Conservation (phyloP, 2,113 vertebrate species). For the Hippocampus comes region DNA sequence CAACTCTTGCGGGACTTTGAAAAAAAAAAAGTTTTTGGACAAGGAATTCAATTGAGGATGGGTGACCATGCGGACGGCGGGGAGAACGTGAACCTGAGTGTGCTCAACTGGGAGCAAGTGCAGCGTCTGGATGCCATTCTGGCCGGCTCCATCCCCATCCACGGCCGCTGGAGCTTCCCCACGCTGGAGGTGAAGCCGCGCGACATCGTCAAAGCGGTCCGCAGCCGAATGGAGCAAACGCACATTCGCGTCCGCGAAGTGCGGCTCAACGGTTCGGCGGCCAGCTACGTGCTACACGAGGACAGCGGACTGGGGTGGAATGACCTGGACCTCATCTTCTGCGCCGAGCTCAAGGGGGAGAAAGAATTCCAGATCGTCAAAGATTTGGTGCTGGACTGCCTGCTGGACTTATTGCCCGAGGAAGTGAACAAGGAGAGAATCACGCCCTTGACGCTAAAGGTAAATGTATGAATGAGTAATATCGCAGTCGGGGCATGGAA, state of each 20-base stretch:
- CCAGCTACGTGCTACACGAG: conserved; percentile 95
- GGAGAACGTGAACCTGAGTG: conserved; percentile 80
- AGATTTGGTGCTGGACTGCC: conserved; percentile 91
- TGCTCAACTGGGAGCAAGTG: conserved; percentile 98
- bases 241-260: conserved; percentile 88
- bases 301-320: conserved; percentile 97
- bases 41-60: conserved; percentile 65
- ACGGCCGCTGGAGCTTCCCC: conserved; percentile 96
- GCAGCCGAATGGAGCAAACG: conserved; percentile 87
- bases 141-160: conserved; percentile 92
- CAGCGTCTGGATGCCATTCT: conserved; percentile 90
- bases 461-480: conserved; percentile 51
- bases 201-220: conserved; percentile 91
- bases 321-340: conserved; percentile 97
- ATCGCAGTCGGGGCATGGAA: not conserved
- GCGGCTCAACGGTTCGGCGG: conserved; percentile 92
- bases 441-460: conserved; percentile 93
- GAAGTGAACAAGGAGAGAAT: conserved; percentile 99
- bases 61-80: conserved; percentile 74
- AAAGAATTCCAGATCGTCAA: conserved; percentile 93
- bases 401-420: conserved; percentile 94
- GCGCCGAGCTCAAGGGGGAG: conserved; percentile 88
- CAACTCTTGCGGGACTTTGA: not conserved
- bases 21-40: not conserved
- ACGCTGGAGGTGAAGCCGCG: conserved; percentile 92